Conservation (phyloP, 2,113 vertebrate genomes). For the Ciconia boyciana region DNA sequence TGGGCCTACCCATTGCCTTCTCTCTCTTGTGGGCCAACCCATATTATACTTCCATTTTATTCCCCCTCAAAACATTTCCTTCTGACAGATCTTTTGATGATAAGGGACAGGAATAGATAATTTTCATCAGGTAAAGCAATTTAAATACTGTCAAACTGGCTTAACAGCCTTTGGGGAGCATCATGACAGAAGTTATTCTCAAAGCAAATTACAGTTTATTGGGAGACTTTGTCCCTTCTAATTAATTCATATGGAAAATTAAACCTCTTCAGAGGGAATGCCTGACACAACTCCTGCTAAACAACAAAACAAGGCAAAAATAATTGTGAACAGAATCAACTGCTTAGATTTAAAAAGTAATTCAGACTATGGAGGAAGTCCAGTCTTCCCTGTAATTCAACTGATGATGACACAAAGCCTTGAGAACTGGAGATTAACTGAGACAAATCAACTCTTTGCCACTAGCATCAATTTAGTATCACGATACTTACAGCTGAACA, state of each 20-base stretch:
- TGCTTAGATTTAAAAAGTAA: not conserved
- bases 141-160: not conserved
- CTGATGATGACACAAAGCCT: not conserved
- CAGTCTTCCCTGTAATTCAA: not conserved
- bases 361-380: not conserved
- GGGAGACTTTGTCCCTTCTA: not conserved
- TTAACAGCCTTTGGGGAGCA: not conserved
- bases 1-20: not conserved
- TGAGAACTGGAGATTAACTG: not conserved
- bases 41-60: not conserved
- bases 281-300: not conserved
- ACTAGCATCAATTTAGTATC: not conserved
- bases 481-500: not conserved
- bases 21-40: not conserved
- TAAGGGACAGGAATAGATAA: not conserved
- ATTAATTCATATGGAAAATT: constrained; percentile 7
- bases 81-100: not conserved
- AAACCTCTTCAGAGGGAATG: not conserved
- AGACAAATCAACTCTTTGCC: not conserved
- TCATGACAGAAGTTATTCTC: not conserved
- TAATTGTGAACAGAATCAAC: not conserved
- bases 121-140: not conserved
- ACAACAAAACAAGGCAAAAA: not conserved
- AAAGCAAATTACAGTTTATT: not conserved
- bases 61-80: not conserved